Evolutionary conservation across 2,113 vertebrate genomes (phyloP).

Genomic region (Peromyscus leucopus): DNA sequence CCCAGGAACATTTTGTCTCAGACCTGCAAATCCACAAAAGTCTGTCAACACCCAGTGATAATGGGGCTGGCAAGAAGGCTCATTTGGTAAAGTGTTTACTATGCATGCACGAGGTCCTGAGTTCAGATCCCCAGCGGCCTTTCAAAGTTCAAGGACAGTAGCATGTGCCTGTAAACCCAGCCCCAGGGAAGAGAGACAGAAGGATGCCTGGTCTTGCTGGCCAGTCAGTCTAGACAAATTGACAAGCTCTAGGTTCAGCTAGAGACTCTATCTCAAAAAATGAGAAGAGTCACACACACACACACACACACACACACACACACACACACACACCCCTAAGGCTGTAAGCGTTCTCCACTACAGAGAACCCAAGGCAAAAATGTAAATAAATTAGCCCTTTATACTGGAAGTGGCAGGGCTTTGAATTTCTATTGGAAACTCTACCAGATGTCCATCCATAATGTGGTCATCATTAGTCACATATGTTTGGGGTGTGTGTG

Average conservation of each 20-base stretch:
- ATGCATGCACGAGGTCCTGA: background rate
- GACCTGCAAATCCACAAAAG: background rate
- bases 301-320: too few species aligned
- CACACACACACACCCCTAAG: too few species aligned
- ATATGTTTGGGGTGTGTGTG: constrained; percentile 11
- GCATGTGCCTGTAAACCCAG: background rate
- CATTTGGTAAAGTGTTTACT: too few species aligned
- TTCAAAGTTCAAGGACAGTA: too few species aligned
- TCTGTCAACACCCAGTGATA: background rate
- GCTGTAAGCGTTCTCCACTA: constrained; percentile 47
- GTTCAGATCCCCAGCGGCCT: too few species aligned
- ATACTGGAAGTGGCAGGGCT: constrained; percentile 62
- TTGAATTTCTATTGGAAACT: constrained; percentile 73
- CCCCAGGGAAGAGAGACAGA: background rate
- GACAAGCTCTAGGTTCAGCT: background rate
- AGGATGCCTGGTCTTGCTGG: background rate
- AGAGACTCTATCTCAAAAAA: background rate
- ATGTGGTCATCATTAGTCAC: constrained; percentile 78
- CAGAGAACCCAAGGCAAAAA: constrained; percentile 63
- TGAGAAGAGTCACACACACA: background rate
- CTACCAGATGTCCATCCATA: constrained; percentile 74
- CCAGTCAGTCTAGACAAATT: background rate
- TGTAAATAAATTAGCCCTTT: background rate
- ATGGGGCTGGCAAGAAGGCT: background rate
- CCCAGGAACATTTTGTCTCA: background rate